These are phyloP conservation scores for Sebastes iracundus DNA, from an alignment of 2,797 vertebrate genomes.

Conservation along the genomic window DNA sequence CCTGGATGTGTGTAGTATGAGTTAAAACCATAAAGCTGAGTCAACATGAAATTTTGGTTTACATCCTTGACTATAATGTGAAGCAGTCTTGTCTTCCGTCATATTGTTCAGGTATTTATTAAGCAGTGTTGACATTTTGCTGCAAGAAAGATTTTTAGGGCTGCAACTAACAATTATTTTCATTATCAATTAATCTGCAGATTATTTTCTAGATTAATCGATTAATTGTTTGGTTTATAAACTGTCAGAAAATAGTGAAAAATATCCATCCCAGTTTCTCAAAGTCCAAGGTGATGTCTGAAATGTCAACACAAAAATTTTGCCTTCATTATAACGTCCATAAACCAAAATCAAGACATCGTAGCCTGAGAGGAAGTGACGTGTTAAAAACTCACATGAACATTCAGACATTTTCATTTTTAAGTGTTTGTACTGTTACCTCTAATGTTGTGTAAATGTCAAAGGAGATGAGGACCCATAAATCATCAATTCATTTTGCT, in stretches of 20 bases:
- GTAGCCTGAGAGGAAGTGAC: background rate
- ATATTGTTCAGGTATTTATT: too few relatives aligned
- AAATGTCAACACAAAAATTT: constrained; percentile 9
- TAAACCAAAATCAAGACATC: background rate
- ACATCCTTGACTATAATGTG: background rate
- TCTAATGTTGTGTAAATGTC: background rate
- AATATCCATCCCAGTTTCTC: too few relatives aligned
- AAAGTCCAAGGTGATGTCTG: too few relatives aligned
- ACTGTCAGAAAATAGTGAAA: too few relatives aligned
- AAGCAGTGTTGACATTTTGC: too few relatives aligned
- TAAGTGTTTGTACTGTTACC: background rate
- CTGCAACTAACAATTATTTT: too few relatives aligned
- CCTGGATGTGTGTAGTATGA: background rate
- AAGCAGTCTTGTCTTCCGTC: too few relatives aligned
- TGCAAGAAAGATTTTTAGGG: too few relatives aligned
- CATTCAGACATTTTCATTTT: background rate
- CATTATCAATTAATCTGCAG: too few relatives aligned
- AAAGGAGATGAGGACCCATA: background rate
- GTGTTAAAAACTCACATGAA: constrained; percentile 7
- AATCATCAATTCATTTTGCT: background rate
- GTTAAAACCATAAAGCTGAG: background rate
- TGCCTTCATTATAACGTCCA: background rate
- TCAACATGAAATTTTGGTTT: background rate
- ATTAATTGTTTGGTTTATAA: too few relatives aligned
- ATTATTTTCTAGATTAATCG: too few relatives aligned